Conservation (phyloP, 2,113 vertebrate species). For the Lophura nycthemera region DNA sequence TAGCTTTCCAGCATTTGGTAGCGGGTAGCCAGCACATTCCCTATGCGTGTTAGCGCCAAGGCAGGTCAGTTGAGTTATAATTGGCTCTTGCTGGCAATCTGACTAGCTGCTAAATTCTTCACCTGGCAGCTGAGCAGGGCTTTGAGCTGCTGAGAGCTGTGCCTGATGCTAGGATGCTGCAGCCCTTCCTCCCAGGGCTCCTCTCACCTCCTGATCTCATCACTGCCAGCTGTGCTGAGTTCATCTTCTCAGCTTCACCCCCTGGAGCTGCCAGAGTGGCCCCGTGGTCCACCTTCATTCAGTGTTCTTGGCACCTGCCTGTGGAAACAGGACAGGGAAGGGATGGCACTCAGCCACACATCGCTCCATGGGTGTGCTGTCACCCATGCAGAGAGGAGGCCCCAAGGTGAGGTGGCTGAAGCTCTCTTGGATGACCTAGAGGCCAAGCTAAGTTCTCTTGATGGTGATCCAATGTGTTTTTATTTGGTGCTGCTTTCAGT, state of each 20-base stretch:
- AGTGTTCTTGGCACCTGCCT: not conserved
- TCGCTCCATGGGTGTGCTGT: accelerated
- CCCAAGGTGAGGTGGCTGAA: not conserved
- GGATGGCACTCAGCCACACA: accelerated
- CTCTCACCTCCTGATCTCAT: not conserved
- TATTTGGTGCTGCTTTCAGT: not conserved
- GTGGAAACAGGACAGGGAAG: not conserved
- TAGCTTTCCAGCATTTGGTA: slow-evolving; percentile 57
- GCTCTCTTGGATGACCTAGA: not conserved
- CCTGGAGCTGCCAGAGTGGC: not conserved
- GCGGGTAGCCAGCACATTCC: not conserved
- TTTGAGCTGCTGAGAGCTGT: not conserved
- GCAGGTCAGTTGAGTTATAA: slow-evolving; percentile 24
- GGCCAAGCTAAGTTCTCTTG: not conserved
- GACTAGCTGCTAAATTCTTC: not conserved
- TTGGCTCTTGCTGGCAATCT: slow-evolving; percentile 6
- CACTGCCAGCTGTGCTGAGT: not conserved
- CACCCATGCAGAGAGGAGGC: accelerated
- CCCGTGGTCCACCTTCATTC: not conserved
- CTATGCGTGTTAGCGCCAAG: not conserved
- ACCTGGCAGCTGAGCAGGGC: not conserved
- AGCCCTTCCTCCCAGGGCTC: not conserved
- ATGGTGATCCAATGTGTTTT: not conserved
- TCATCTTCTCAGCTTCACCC: not conserved
- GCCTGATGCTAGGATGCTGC: not conserved